Conservation (phyloP, 2,797 vertebrate genomes). For the Myotis pilosus region DNA sequence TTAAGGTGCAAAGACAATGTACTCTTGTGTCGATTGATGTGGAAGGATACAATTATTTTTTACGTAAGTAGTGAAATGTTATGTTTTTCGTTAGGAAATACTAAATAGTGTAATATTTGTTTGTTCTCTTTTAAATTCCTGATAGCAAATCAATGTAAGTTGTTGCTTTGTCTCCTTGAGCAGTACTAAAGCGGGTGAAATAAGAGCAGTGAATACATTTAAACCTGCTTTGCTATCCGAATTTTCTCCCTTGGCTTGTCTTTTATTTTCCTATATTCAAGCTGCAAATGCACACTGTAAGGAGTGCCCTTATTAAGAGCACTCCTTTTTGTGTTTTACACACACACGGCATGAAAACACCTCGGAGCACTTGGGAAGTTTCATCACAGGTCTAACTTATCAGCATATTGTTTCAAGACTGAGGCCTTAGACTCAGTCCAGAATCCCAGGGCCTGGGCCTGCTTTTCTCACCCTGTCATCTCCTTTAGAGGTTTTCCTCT, state of each 20-base stretch:
- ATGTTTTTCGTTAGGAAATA: slow-evolving; percentile 46
- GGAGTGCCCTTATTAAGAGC: background rate
- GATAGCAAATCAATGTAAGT: slow-evolving; percentile 31
- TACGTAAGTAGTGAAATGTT: background rate
- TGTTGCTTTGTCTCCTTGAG: slow-evolving; percentile 42
- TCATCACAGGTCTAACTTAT: background rate
- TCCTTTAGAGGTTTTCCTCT: background rate
- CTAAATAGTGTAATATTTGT: slow-evolving; percentile 1
- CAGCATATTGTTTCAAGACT: background rate
- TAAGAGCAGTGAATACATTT: slow-evolving; percentile 39
- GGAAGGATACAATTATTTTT: slow-evolving; percentile 64
- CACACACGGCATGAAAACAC: background rate
- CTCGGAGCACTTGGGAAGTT: background rate
- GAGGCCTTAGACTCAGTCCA: background rate
- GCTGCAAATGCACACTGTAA: background rate
- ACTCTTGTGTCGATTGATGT: background rate
- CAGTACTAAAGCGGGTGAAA: background rate
- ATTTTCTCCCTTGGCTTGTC: background rate
- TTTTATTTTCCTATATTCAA: background rate
- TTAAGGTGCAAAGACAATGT: slow-evolving; percentile 32
- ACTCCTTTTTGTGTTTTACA: background rate
- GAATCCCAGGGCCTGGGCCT: background rate
- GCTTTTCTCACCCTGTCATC: background rate
- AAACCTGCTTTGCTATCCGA: slow-evolving; percentile 6
- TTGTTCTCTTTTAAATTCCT: slow-evolving; percentile 55